These are phyloP conservation scores for Drosophila biarmipes DNA, from an alignment of 1,140 invertebrate genomes.

Conservation along the genomic window DNA sequence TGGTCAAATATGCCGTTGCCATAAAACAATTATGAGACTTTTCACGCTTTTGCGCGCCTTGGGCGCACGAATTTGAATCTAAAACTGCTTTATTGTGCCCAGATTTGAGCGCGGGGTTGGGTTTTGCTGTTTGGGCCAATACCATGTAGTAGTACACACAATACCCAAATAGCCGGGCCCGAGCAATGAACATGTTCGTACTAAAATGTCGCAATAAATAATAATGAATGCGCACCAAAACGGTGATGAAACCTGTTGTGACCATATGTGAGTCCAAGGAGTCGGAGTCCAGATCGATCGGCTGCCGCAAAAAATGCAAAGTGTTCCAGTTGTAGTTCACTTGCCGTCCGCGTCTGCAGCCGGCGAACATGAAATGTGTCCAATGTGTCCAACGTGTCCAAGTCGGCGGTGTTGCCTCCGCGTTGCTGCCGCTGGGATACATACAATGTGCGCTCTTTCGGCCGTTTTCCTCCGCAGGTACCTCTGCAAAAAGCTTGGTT, in stretches of 20 bases:
- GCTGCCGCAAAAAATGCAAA: conserved; percentile 51
- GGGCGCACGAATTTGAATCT: conserved; percentile 43
- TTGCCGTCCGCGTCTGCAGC: conserved; percentile 35
- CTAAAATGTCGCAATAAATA: conserved; percentile 77
- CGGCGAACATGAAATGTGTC: conserved; percentile 62
- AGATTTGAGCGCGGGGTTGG: conserved; percentile 12
- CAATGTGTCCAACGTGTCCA: conserved; percentile 27
- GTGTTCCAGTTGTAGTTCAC: conserved; percentile 58
- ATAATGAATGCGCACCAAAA: conserved; percentile 72
- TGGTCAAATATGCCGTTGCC: conserved; percentile 55
- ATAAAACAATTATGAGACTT: conserved; percentile 72
- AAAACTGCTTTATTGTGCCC: conserved; percentile 36
- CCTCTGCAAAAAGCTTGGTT: conserved; percentile 9
- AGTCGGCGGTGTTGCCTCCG: conserved; percentile 18
- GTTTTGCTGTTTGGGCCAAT: conserved; percentile 30
- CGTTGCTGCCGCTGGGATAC: conserved; percentile 9
- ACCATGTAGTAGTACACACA: conserved; percentile 31
- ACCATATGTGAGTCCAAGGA: conserved; percentile 60
- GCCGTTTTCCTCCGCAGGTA: conserved; percentile 7
- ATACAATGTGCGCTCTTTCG: conserved; percentile 12
- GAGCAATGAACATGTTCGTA: conserved; percentile 66
- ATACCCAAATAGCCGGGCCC: conserved; percentile 33
- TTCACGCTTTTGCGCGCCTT: conserved; percentile 53
- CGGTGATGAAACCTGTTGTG: conserved; percentile 76
- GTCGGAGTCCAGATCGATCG: conserved; percentile 58